These are phyloP conservation scores for Oncopeltus fasciatus DNA, from an alignment of 1,140 invertebrate genomes.

Conservation along the genomic window DNA sequence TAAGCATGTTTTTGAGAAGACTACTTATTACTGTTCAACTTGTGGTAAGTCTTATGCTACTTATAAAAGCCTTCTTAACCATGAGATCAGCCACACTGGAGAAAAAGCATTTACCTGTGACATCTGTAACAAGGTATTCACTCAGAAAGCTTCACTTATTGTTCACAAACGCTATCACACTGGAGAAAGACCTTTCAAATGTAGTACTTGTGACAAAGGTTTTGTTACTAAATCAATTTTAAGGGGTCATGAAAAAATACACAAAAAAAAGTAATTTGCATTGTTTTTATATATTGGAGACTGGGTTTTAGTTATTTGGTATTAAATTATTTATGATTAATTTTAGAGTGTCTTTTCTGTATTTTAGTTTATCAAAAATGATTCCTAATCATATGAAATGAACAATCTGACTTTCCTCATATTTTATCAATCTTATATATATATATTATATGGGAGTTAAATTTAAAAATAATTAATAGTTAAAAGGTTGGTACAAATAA, in stretches of 20 bases:
- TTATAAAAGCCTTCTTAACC: conserved; percentile 9
- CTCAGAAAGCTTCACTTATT: conserved; percentile 29
- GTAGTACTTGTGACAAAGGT: conserved; percentile 33
- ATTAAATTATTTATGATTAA: no score
- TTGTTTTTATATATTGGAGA: no score
- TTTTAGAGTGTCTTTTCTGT: no score
- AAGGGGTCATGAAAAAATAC: conserved; percentile 29
- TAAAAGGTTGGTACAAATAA: no score
- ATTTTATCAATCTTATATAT: no score
- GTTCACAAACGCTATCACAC: conserved; percentile 39
- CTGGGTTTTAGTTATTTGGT: no score
- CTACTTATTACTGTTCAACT: conserved; percentile 13
- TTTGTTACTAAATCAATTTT: conserved; percentile 36
- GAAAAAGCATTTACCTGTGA: conserved; percentile 31
- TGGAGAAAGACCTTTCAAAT: conserved; percentile 36
- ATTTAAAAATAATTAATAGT: no score
- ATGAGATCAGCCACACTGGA: conserved; percentile 29
- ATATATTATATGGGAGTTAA: no score
- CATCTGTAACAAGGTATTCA: conserved; percentile 30
- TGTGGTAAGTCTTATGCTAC: conserved; percentile 15
- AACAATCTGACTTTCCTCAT: no score
- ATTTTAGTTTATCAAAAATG: no score
- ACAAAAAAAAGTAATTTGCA: no score
- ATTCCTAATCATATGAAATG: no score
- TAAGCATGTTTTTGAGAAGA: conserved; percentile 22